Percentiles rank a stretch among this genome's conserved stretches.
These are phyloP conservation scores for Sclerodermus sp. DNA, from an alignment of 2,888 invertebrate species.

Conservation along the genomic window DNA sequence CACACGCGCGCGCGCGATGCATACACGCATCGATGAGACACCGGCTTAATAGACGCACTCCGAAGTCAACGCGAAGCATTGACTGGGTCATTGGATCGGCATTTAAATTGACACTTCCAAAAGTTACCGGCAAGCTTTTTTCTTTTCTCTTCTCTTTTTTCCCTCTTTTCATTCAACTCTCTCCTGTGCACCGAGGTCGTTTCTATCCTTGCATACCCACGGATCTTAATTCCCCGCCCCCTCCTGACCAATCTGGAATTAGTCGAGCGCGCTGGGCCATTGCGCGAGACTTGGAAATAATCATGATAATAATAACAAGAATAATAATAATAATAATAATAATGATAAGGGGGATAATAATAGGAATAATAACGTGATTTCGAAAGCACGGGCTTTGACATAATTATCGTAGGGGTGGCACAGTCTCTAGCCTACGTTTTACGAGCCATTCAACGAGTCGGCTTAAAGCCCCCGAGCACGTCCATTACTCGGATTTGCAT, in stretches of 20 bases:
- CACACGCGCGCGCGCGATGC: neutral
- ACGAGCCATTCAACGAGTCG: slow-evolving; percentile 40
- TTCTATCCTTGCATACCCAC: too few species aligned
- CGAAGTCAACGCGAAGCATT: slow-evolving; percentile 15
- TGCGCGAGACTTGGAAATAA: too few species aligned
- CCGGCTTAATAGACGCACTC: slow-evolving; percentile 28
- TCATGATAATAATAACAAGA: neutral
- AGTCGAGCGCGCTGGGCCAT: too few species aligned
- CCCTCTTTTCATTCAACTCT: neutral
- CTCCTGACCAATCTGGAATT: too few species aligned
- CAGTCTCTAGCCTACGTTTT: slow-evolving; percentile 32
- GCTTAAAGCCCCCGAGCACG: slow-evolving; percentile 33
- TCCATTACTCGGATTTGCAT: slow-evolving; percentile 46
- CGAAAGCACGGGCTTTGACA: slow-evolving; percentile 27
- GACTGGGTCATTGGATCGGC: slow-evolving; percentile 23
- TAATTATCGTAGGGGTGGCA: slow-evolving; percentile 33
- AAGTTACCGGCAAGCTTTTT: slow-evolving; percentile 15
- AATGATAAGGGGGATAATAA: neutral
- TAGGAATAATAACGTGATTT: slow-evolving; percentile 4
- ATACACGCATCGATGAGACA: slow-evolving; percentile 13
- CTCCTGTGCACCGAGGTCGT: too few species aligned
- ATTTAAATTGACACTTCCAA: slow-evolving; percentile 26
- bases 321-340: slow-evolving; percentile 7
- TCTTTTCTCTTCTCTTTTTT: slow-evolving; percentile 8
- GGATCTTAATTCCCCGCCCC: too few species aligned